A percentile compares a stretch with the other conserved stretches of the same genome.
Evolutionary conservation across 2,113 vertebrate genomes (phyloP).

Genomic region (Chelonoidis abingdonii): DNA sequence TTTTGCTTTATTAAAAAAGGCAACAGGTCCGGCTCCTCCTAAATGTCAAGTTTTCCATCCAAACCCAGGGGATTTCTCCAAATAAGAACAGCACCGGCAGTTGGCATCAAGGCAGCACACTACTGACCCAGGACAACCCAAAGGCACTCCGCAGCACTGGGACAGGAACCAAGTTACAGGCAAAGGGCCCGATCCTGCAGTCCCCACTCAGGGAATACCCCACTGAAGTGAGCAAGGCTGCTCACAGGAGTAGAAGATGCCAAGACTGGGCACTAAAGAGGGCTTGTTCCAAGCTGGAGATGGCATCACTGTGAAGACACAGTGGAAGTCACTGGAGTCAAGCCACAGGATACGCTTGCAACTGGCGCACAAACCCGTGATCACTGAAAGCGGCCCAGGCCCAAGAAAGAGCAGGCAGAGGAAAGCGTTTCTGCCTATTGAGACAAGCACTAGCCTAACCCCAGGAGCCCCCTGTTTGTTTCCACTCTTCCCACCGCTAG

Average conservation of each 20-base stretch:
- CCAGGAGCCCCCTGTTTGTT: neutral
- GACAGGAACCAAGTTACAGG: slow-evolving; percentile 24
- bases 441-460: neutral
- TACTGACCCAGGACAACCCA: neutral
- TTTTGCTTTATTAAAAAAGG: neutral
- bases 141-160: neutral
- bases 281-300: neutral
- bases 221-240: slow-evolving; percentile 59
- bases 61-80: neutral
- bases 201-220: slow-evolving; percentile 72
- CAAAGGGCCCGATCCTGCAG: slow-evolving; percentile 70
- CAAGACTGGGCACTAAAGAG: slow-evolving; percentile 59
- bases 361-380: neutral
- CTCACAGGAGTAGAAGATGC: slow-evolving; percentile 70
- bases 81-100: neutral
- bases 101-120: neutral
- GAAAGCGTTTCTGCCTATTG: neutral
- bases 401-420: neutral
- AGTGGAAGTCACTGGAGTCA: neutral
- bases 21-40: slow-evolving; percentile 21
- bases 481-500: neutral
- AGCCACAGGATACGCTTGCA: neutral
- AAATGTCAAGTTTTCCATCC: slow-evolving; percentile 17
- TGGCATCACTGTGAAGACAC: neutral
- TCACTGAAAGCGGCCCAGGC: neutral